Evolutionary conservation across 1,140 invertebrate species (phyloP).

Genomic region (Anthonomus grandis): DNA sequence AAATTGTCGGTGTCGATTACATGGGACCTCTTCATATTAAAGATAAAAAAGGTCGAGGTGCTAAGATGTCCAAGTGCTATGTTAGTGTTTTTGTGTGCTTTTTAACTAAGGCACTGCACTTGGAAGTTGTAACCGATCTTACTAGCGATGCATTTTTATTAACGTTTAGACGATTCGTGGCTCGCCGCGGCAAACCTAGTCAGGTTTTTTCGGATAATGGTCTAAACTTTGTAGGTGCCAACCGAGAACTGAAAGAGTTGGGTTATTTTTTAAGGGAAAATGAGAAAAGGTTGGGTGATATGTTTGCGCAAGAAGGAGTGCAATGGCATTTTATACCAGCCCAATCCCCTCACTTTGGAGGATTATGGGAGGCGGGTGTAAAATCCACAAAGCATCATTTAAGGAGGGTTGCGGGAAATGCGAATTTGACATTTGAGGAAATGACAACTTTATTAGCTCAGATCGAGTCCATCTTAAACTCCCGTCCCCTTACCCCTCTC

Average conservation of each 20-base stretch:
- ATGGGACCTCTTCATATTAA: slow-evolving; percentile 2
- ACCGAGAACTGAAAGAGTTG: slow-evolving; percentile 11
- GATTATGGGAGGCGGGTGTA: slow-evolving; percentile 23
- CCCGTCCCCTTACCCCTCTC: no score
- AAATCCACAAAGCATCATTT: slow-evolving; percentile 17
- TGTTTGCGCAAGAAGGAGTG: slow-evolving; percentile 5
- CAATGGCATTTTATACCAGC: slow-evolving; percentile 35
- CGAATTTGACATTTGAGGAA: slow-evolving; percentile 2
- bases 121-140: background rate
- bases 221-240: slow-evolving; percentile 19
- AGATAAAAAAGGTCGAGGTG: slow-evolving; percentile 2
- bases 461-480: no score
- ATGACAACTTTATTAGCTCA: slow-evolving; percentile 4
- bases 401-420: slow-evolving; percentile 14
- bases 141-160: background rate
- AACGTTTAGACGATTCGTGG: slow-evolving; percentile 8
- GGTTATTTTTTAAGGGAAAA: background rate
- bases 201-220: slow-evolving; percentile 26
- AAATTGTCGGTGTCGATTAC: background rate
- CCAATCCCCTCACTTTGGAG: slow-evolving; percentile 25
- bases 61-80: slow-evolving; percentile 1
- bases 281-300: background rate
- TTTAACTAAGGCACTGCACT: slow-evolving; percentile 3
- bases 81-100: slow-evolving; percentile 11
- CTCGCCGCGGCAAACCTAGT: slow-evolving; percentile 1